These are phyloP conservation scores for Cryptocephalus moraei DNA, from an alignment of 2,888 invertebrate genomes.

Conservation along the genomic window DNA sequence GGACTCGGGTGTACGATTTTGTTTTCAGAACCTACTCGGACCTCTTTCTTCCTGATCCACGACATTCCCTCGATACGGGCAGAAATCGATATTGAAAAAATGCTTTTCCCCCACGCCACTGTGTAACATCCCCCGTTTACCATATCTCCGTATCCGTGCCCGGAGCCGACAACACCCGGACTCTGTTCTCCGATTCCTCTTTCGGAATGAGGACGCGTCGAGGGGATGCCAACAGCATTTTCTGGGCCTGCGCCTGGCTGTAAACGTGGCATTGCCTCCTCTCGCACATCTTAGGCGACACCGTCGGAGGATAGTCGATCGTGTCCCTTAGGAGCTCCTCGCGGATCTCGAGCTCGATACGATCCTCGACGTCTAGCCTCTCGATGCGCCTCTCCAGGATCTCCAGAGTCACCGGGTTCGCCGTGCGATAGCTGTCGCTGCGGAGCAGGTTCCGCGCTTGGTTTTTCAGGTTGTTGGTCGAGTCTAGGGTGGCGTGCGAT, in stretches of 20 bases:
- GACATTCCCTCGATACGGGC: background rate
- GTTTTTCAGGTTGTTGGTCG: slow-evolving; percentile 40
- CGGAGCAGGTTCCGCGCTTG: slow-evolving; percentile 47
- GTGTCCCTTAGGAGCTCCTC: slow-evolving; percentile 54
- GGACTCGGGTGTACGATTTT: too few species aligned
- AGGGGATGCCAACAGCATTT: slow-evolving; percentile 41
- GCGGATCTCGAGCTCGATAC: slow-evolving; percentile 48
- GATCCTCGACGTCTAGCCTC: slow-evolving; percentile 22
- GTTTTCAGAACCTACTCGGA: too few species aligned
- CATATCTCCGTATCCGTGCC: slow-evolving; percentile 66
- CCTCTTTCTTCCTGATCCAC: background rate
- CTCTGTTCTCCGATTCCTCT: slow-evolving; percentile 52
- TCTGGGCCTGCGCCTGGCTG: slow-evolving; percentile 35
- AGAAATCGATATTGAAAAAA: slow-evolving; percentile 1
- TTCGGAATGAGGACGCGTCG: slow-evolving; percentile 54
- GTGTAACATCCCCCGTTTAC: slow-evolving; percentile 37
- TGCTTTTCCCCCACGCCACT: slow-evolving; percentile 5
- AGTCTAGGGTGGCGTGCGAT: slow-evolving; percentile 15
- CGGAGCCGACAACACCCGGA: slow-evolving; percentile 53
- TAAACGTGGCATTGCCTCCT: slow-evolving; percentile 32
- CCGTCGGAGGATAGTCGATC: slow-evolving; percentile 60
- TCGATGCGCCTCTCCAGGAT: slow-evolving; percentile 36
- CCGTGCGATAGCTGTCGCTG: slow-evolving; percentile 76
- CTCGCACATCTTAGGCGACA: slow-evolving; percentile 43
- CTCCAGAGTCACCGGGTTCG: slow-evolving; percentile 62